These are phyloP conservation scores for Papilio protenor DNA, from an alignment of 2,888 invertebrate genomes.

Conservation along the genomic window DNA sequence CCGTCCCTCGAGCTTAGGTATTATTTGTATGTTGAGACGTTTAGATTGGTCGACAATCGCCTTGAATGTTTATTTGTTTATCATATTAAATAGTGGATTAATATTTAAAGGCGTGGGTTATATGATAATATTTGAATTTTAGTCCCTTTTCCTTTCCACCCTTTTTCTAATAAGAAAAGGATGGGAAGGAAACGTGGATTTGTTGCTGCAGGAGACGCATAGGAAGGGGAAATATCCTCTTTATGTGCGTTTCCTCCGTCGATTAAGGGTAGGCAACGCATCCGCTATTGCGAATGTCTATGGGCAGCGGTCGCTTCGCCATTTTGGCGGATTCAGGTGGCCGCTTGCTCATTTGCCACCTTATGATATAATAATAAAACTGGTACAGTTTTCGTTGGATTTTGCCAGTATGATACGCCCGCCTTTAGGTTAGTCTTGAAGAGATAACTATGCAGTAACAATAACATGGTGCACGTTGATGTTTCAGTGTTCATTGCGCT, in stretches of 20 bases:
- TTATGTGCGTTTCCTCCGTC: too few species aligned
- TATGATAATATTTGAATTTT: neutral
- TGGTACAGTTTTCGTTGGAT: neutral
- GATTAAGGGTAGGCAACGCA: too few species aligned
- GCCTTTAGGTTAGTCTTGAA: neutral
- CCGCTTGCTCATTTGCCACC: too few species aligned
- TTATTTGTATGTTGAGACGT: neutral
- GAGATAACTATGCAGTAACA: neutral
- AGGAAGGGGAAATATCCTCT: too few species aligned
- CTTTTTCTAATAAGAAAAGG: too few species aligned
- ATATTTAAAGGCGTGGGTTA: neutral
- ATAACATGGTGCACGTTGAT: neutral
- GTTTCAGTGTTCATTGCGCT: conserved; percentile 89
- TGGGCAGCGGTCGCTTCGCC: too few species aligned
- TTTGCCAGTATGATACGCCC: neutral
- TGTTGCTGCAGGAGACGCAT: too few species aligned
- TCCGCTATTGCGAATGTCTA: too few species aligned
- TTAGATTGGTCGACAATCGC: conserved; percentile 11
- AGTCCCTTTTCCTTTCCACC: too few species aligned
- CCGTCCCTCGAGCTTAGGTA: conserved; percentile 9
- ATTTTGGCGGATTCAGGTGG: too few species aligned
- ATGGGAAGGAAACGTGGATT: too few species aligned
- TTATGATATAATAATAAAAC: too few species aligned
- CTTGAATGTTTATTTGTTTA: conserved; percentile 9
- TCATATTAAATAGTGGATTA: neutral